These are phyloP conservation scores for Augochlorella aurata DNA, from an alignment of 2,888 invertebrate species.

Conservation along the genomic window DNA sequence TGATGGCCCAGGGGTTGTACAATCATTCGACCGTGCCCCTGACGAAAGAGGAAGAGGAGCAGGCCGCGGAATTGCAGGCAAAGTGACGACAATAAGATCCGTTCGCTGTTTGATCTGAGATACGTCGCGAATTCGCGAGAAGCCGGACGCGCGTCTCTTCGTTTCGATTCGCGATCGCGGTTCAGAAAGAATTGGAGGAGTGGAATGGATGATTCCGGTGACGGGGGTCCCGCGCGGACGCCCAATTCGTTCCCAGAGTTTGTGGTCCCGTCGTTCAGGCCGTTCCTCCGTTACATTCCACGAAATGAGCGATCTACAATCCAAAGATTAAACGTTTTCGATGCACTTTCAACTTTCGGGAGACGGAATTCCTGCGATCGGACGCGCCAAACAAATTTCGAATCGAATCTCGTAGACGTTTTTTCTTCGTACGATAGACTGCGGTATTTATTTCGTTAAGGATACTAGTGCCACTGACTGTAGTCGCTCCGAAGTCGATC, in stretches of 20 bases:
- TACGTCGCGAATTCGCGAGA: neutral
- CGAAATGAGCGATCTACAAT: slow-evolving; percentile 22
- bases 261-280: neutral
- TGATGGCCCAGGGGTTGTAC: slow-evolving; percentile 97
- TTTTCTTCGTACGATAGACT: slow-evolving; percentile 53
- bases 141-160: neutral
- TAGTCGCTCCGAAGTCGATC: too few species aligned
- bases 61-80: slow-evolving; percentile 80
- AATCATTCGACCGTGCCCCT: slow-evolving; percentile 92
- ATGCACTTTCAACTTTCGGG: neutral
- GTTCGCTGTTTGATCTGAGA: slow-evolving; percentile 7
- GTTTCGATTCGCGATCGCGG: neutral
- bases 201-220: neutral
- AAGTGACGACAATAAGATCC: slow-evolving; percentile 74
- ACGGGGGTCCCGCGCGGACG: neutral
- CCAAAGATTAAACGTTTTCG: slow-evolving; percentile 40
- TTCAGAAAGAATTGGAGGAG: neutral
- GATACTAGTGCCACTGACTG: slow-evolving; percentile 43
- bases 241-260: neutral
- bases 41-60: slow-evolving; percentile 90
- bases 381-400: slow-evolving; percentile 10
- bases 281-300: slow-evolving; percentile 39
- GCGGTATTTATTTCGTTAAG: slow-evolving; percentile 54
- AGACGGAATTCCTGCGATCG: neutral
- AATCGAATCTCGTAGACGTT: slow-evolving; percentile 23